These are phyloP conservation scores for Corella eumyota DNA, from an alignment of 23 tunicate genomes.

Conservation along the genomic window DNA sequence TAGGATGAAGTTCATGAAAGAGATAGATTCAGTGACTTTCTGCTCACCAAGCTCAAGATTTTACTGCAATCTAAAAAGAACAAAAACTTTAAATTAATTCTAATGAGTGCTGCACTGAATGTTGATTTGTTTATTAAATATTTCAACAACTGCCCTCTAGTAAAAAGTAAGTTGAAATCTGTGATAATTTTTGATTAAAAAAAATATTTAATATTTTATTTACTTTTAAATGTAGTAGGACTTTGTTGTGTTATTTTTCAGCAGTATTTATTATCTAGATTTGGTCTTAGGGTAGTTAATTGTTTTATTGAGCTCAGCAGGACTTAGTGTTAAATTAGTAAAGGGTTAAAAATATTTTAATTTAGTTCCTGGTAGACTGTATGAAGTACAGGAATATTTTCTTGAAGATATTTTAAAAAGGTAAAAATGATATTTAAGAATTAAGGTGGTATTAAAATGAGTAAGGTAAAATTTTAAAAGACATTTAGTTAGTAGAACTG, in stretches of 20 bases:
- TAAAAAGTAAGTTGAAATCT: constrained; percentile 38
- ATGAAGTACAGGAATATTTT: neutral
- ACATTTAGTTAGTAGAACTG: no score
- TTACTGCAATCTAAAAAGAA: constrained; percentile 26
- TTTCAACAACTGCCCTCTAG: constrained; percentile 62
- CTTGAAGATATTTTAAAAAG: neutral
- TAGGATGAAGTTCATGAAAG: constrained; percentile 97
- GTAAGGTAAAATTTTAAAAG: no score
- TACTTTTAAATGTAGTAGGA: neutral
- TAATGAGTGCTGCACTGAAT: constrained; percentile 63
- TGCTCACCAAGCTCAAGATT: constrained; percentile 81
- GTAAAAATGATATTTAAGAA: no score
- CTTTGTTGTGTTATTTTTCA: neutral
- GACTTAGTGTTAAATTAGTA: neutral
- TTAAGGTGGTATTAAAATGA: no score
- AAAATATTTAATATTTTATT: neutral
- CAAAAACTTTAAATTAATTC: constrained; percentile 46
- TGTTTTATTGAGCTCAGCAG: no score
- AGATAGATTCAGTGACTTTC: constrained; percentile 84
- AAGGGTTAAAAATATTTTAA: neutral
- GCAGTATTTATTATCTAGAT: no score
- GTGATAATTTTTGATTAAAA: neutral
- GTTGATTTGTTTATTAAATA: constrained; percentile 46
- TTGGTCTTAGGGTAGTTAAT: no score
- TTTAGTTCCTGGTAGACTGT: neutral